Base-by-base conservation (phyloP, 1,140 invertebrate species). In the Hermetia illucens region DNA sequence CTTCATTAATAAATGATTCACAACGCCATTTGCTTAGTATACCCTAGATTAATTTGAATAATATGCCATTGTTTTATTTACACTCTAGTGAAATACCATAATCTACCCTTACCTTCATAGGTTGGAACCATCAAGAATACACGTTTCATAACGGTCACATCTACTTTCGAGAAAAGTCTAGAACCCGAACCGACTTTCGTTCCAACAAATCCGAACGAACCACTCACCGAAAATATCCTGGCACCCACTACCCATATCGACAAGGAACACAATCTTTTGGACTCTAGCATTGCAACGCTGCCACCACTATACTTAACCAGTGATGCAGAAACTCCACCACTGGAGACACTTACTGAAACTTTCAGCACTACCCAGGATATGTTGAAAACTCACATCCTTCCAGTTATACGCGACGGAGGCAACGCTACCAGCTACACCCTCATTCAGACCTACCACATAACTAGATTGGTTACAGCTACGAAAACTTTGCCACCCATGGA, bases 331-430 rank as follows among this genome's bases (percentile, higher is more conserved):
- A 89, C 81, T 1, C 82, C 81, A 16, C 79, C 82, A 1, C 55
- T 91, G 36, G 82, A 89, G 64, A 91, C 84, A 0, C 64, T 87
- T n/a, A 89, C 82, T 0, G 85, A 91, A 62, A 86, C 83, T 1
- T 90, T 88, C 63, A 88, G 84, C 40, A 88, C 86, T 4, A 88
- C 84, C 0, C 82, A 89, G 58, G 74, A 78, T 1, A 74, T 90
- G 61, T 58, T 88, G 2, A 89, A 89, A 53, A 90, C 86, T 0
- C 83, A 89, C 47, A 74, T 92, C 37, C 61, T 92, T 32, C 87
- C 87, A 2, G 74, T 90, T 1, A 65, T 89, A 9, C 69, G 69
- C 33, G 74, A 75, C 18, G 70, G 69, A 6, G 77, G 75, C 30
- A 72, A 82, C 44, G 82, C 82, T 0, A 75, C 71, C 10, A 76